Conservation (phyloP, 2,113 vertebrate genomes). For the Rhipidura dahli region DNA sequence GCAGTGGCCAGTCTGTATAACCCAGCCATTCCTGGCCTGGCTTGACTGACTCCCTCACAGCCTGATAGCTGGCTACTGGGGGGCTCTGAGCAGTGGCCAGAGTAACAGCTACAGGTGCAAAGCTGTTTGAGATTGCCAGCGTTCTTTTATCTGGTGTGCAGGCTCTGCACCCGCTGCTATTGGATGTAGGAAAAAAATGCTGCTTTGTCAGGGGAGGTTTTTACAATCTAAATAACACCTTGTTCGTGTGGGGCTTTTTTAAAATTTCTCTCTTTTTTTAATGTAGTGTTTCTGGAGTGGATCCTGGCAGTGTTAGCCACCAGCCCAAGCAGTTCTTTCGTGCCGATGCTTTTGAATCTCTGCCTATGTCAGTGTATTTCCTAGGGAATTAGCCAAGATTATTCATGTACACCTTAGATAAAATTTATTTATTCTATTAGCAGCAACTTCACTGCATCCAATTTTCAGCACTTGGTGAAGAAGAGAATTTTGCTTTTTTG, state of each 20-base stretch:
- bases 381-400: not conserved
- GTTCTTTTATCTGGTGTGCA: not conserved
- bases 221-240: not conserved
- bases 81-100: not conserved
- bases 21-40: not conserved
- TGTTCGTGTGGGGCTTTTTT: not conserved
- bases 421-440: not conserved
- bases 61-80: not conserved
- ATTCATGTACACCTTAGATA: not conserved
- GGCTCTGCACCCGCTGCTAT: not conserved
- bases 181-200: not conserved
- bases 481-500: not conserved
- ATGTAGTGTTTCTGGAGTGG: not conserved
- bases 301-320: not conserved
- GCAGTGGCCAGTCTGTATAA: rapidly evolving
- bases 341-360: not conserved
- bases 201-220: not conserved
- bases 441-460: not conserved
- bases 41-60: not conserved
- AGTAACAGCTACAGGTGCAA: not conserved
- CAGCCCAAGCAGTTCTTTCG: not conserved
- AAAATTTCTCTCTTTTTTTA: not conserved
- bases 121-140: not conserved
- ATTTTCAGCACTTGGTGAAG: not conserved
- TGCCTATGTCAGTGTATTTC: not conserved